Base-by-base conservation (phyloP, 1,140 invertebrate species). In the Stegodyphus dumicola region DNA sequence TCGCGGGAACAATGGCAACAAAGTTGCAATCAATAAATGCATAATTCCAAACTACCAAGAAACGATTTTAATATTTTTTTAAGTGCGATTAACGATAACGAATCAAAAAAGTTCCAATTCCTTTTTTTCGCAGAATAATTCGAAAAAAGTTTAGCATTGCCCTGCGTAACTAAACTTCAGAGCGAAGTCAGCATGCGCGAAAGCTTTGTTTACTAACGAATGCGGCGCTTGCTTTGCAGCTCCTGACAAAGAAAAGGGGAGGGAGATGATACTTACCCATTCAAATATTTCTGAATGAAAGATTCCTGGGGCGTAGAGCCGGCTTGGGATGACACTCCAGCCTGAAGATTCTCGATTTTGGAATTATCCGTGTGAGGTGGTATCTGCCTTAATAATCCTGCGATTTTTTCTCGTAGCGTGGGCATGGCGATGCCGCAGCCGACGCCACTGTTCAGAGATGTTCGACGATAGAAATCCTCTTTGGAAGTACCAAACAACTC, bases 371-470 rank as follows among this genome's bases (percentile, higher is more conserved):
- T 87, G 18, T 89, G 85, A 70, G 89, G 88, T 5, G 94, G 94
- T 83, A 95, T 90, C 90, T 95, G 94, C 74, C 94, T 92, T 90
- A 95, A 93, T 90, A 95, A 94, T 86, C 93, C 94, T 85, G 93
- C 93, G 87, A 95, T 93, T 90, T 94, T 93, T 92, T 95, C 94
- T 67, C 93, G 91, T 88, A 95, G 91, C 71, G 94, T 94, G 86
- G 94, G 94, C 94, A 95, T 95, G 49, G 48, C 70, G 15, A 56
- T 60, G 64, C 49, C 75, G 75, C 56, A 18, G 15, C 76, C 76
- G 64, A 67, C 75, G 75, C 75, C 53, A 56, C 73, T 56, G 49
- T 15, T 7, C 67, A 48, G 48, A 17, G 17, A 17, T 11, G 10
- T 10, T n/a, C 5, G 7, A 70, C 9, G 67, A 11, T 33, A 17